phyloP scores from a whole-genome alignment of 2,113 vertebrate genomes.

The Serilophus lunatus region DNA sequence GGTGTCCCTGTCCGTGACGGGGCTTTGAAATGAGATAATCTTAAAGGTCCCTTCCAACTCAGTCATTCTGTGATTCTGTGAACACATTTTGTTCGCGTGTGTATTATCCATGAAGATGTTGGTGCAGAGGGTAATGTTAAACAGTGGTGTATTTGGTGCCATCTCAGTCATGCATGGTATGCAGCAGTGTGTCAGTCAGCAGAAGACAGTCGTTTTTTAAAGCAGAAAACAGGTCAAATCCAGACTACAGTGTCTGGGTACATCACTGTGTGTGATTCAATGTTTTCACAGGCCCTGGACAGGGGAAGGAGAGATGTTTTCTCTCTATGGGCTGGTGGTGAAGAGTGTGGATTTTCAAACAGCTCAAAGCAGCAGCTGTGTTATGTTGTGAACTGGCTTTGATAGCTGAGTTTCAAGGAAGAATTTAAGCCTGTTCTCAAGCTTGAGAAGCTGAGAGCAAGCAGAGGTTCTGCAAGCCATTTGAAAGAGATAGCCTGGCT shows the following conservation, averaged over 20 bases:
- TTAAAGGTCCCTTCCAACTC: background rate
- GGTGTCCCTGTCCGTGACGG: background rate
- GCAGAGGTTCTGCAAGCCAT: background rate
- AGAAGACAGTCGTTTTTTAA: background rate
- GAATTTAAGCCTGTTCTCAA: background rate
- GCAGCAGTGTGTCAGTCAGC: background rate
- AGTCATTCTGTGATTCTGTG: background rate
- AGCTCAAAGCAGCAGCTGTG: background rate
- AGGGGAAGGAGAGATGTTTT: background rate
- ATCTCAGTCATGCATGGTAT: fast-evolving
- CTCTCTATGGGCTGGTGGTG: background rate
- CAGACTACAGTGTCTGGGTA: background rate
- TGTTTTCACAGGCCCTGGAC: background rate
- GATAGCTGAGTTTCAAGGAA: background rate
- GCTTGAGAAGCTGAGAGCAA: background rate
- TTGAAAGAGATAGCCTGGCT: background rate
- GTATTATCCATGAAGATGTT: background rate
- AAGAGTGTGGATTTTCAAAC: background rate
- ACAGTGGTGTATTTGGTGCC: background rate
- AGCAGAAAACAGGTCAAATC: background rate
- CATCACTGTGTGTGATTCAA: background rate
- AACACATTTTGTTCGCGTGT: background rate
- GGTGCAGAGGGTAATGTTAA: background rate
- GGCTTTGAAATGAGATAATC: background rate
- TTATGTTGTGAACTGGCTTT: background rate